These are phyloP conservation scores for Unio pictorum DNA, from an alignment of 2,888 invertebrate genomes.

Conservation along the genomic window DNA sequence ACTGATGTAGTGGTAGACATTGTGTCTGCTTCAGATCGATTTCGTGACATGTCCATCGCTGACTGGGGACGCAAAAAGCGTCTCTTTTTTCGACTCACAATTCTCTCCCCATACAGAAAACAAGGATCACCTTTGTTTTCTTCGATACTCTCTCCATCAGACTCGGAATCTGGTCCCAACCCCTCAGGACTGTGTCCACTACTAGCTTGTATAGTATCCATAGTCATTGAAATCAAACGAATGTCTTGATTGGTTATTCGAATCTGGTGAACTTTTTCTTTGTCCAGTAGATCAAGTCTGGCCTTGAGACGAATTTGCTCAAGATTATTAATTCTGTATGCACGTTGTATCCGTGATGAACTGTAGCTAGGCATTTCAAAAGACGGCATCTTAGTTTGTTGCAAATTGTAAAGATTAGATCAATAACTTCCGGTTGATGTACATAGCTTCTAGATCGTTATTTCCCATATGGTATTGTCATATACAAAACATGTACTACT, in stretches of 20 bases:
- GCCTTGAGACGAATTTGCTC: slow-evolving; percentile 56
- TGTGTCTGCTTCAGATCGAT: slow-evolving; percentile 29
- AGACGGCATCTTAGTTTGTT: slow-evolving; percentile 37
- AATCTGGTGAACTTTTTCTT: slow-evolving; percentile 53
- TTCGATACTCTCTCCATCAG: slow-evolving; percentile 17
- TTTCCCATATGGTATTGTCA: too few relatives aligned
- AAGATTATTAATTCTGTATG: slow-evolving; percentile 63
- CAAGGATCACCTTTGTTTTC: slow-evolving; percentile 38
- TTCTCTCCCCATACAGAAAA: slow-evolving; percentile 65
- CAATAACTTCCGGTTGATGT: too few relatives aligned
- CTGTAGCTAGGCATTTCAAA: slow-evolving; percentile 52
- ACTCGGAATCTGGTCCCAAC: slow-evolving; percentile 32
- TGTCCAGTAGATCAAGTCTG: slow-evolving; percentile 55
- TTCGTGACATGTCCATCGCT: slow-evolving; percentile 35
- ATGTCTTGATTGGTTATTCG: slow-evolving; percentile 65
- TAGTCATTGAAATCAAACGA: slow-evolving; percentile 56
- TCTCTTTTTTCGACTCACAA: slow-evolving; percentile 55
- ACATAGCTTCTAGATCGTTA: too few relatives aligned
- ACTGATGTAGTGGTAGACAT: slow-evolving; percentile 27
- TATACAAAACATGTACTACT: too few relatives aligned
- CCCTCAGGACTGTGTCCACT: slow-evolving; percentile 66
- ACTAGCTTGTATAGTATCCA: slow-evolving; percentile 63
- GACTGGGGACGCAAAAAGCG: slow-evolving; percentile 48
- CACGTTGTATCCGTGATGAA: slow-evolving; percentile 61
- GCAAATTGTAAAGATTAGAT: too few relatives aligned